Conservation (phyloP, 2,113 vertebrate genomes). For the Gallinago undulata region DNA sequence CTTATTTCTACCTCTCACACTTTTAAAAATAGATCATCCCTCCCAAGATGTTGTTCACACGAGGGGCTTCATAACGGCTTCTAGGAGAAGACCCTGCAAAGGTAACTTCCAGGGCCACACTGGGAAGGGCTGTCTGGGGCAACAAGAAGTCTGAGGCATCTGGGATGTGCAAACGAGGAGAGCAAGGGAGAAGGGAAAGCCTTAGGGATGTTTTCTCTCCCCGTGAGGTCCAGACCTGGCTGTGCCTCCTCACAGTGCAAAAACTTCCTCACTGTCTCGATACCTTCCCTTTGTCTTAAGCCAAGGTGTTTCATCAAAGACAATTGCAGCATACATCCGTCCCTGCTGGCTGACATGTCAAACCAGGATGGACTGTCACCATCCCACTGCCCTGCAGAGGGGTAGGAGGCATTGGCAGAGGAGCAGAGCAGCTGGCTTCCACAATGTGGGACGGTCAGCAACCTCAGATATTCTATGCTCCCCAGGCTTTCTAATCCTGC, state of each 20-base stretch:
- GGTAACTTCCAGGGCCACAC: slow-evolving; percentile 43
- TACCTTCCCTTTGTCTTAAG: not conserved
- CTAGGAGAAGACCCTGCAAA: slow-evolving; percentile 69
- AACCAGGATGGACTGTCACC: not conserved
- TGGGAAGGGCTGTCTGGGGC: slow-evolving; percentile 28
- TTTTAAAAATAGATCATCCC: slow-evolving; percentile 67
- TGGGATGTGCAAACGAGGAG: not conserved
- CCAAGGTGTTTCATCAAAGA: not conserved
- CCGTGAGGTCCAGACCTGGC: not conserved
- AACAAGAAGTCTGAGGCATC: not conserved
- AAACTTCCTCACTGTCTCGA: not conserved
- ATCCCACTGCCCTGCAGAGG: not conserved
- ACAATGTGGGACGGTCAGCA: not conserved
- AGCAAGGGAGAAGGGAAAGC: not conserved
- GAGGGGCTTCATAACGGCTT: slow-evolving; percentile 65
- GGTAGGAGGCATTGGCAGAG: not conserved
- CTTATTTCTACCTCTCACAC: slow-evolving; percentile 71
- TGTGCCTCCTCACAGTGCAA: rapidly evolving
- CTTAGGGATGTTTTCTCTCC: not conserved
- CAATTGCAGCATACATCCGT: not conserved
- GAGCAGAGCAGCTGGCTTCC: not conserved
- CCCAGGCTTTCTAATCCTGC: not conserved
- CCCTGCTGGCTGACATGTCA: not conserved
- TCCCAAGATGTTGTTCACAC: slow-evolving; percentile 68
- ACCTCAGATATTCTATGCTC: not conserved